Percentiles rank a stretch among this genome's conserved stretches.
Evolutionary conservation across 1,140 invertebrate genomes (phyloP).

Genomic region (Sinonovacula constricta): DNA sequence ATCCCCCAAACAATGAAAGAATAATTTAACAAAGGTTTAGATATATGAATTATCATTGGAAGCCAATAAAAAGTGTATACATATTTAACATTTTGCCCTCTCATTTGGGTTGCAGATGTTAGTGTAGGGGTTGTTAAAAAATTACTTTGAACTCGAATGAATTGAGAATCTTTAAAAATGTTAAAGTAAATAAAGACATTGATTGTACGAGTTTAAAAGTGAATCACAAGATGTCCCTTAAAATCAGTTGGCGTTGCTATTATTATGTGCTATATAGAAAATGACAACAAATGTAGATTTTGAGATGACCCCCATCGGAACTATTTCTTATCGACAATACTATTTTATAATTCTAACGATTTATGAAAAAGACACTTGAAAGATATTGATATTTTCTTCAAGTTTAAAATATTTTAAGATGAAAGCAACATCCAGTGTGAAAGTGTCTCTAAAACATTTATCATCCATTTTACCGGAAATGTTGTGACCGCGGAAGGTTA

Average conservation of each 20-base stretch:
- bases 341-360: not conserved
- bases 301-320: constrained; percentile 31
- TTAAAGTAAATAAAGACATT: not conserved
- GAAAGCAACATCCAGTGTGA: not conserved
- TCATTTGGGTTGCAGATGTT: no score
- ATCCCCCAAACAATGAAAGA: no score
- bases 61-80: no score
- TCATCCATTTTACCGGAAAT: not conserved
- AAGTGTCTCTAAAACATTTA: not conserved
- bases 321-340: not conserved
- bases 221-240: not conserved
- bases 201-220: not conserved
- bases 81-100: no score
- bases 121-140: no score
- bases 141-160: no score
- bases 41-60: no score
- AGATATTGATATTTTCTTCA: not conserved
- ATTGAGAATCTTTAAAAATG: not conserved
- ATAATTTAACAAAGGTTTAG: no score
- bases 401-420: not conserved
- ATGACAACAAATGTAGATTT: constrained; percentile 23
- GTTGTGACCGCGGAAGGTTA: not conserved
- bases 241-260: not conserved
- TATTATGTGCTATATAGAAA: not conserved
- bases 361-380: not conserved